phyloP scores from a whole-genome alignment of 2,797 vertebrate genomes.

The Pseudomugil gertrudae region DNA sequence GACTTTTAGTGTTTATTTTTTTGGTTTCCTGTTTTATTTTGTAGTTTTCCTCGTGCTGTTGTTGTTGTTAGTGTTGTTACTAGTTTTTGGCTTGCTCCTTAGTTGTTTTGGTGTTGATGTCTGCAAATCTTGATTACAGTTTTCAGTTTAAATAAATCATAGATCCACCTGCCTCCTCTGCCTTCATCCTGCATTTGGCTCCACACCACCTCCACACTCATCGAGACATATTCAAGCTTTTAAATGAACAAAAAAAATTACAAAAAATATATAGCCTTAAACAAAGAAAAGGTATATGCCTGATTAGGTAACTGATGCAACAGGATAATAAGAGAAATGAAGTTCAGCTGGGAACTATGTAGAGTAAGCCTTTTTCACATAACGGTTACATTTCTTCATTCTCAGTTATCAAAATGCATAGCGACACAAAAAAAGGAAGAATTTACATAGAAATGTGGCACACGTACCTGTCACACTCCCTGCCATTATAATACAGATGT shows the following conservation, averaged over 20 bases:
- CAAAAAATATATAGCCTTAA: conserved; percentile 1
- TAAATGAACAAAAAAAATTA: conserved; percentile 10
- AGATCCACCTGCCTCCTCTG: too few species aligned
- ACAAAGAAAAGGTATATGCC: conserved; percentile 23
- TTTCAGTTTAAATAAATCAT: too few species aligned
- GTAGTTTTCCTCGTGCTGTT: too few species aligned
- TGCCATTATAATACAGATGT: conserved; percentile 31
- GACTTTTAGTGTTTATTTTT: too few species aligned
- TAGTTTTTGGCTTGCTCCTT: too few species aligned
- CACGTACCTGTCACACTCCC: conserved; percentile 24
- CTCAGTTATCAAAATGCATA: conserved; percentile 38
- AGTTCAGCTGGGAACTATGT: conserved; percentile 24
- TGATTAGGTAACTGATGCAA: conserved; percentile 21
- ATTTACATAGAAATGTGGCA: conserved; percentile 26
- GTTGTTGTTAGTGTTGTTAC: too few species aligned
- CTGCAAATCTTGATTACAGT: too few species aligned
- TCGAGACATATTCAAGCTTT: conserved; percentile 29
- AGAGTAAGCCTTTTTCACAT: conserved; percentile 25
- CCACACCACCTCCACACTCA: too few species aligned
- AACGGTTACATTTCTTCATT: conserved; percentile 33
- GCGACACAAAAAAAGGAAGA: conserved; percentile 25
- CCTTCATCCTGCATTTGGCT: too few species aligned
- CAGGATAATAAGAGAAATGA: conserved; percentile 45
- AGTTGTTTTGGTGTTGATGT: too few species aligned
- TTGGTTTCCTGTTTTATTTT: too few species aligned